phyloP scores from a whole-genome alignment of 2,797 vertebrate genomes.

The Phoeniculus purpureus region DNA sequence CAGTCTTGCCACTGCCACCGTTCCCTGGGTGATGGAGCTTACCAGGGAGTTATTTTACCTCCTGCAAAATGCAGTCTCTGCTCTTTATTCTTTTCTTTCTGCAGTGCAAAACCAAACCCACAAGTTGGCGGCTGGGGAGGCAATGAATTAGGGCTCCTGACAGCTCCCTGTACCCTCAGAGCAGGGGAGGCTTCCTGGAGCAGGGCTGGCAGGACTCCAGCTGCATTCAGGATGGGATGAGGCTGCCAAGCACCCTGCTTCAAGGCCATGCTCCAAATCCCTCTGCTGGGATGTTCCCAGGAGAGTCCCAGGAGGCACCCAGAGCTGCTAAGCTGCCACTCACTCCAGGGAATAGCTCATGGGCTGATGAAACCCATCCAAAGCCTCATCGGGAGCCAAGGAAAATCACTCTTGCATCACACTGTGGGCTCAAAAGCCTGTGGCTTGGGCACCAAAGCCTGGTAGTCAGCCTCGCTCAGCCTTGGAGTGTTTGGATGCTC shows the following conservation, averaged over 20 bases:
- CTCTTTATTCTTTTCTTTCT: not conserved
- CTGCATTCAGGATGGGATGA: not conserved
- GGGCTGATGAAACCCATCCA: not conserved
- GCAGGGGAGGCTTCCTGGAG: not conserved
- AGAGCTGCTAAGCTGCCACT: not conserved
- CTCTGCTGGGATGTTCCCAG: not conserved
- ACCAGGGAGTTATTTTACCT: not conserved
- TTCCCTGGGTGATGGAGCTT: not conserved
- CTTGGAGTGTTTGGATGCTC: not conserved
- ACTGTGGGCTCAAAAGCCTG: fast-evolving
- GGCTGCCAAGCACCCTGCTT: not conserved
- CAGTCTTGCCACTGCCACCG: not conserved
- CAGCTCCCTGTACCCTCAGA: not conserved
- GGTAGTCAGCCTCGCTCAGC: fast-evolving
- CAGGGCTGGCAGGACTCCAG: fast-evolving
- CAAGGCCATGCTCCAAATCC: not conserved
- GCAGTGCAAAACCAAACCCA: not conserved
- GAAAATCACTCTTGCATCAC: not conserved
- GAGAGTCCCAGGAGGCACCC: fast-evolving
- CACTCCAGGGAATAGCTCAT: not conserved
- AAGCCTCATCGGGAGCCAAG: not conserved
- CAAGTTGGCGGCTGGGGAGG: not conserved
- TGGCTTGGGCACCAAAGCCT: fast-evolving
- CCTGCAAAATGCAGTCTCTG: not conserved
- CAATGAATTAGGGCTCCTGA: not conserved